phyloP scores from a whole-genome alignment of 2,113 vertebrate genomes.

The Dryoscopus gambensis region DNA sequence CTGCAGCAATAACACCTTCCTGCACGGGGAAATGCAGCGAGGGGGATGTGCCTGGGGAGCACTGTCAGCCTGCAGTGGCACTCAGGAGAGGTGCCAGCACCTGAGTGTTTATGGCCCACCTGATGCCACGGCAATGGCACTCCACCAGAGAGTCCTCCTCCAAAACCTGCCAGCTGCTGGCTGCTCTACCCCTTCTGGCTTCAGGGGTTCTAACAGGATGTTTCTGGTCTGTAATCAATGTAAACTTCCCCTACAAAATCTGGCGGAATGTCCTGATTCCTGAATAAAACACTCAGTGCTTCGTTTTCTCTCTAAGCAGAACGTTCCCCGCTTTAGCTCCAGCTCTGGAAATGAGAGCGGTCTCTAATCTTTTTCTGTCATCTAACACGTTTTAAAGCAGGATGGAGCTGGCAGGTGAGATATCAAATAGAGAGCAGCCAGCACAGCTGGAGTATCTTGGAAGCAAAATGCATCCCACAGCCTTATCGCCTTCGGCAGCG shows the following conservation, averaged over 20 bases:
- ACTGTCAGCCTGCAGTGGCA: not conserved
- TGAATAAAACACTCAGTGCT: not conserved
- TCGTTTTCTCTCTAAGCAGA: not conserved
- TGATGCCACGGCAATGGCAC: not conserved
- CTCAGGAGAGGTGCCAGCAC: not conserved
- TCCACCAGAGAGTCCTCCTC: not conserved
- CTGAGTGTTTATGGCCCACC: not conserved
- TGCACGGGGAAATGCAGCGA: not conserved
- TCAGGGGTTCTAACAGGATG: not conserved
- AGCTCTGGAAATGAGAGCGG: not conserved
- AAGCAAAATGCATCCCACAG: not conserved
- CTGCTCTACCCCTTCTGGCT: not conserved
- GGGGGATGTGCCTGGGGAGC: not conserved
- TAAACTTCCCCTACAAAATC: conserved; percentile 16
- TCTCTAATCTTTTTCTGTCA: not conserved
- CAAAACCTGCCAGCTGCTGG: not conserved
- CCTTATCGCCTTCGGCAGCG: not conserved
- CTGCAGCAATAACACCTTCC: not conserved
- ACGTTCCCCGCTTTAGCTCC: rapidly evolving
- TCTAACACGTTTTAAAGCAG: not conserved
- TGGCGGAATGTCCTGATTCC: not conserved
- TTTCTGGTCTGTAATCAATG: conserved; percentile 38
- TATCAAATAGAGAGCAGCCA: not conserved
- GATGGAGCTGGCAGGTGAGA: conserved; percentile 1
- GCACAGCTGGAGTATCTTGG: not conserved